Evolutionary conservation across 2,113 vertebrate genomes (phyloP).

Genomic region (Saiga tatarica): DNA sequence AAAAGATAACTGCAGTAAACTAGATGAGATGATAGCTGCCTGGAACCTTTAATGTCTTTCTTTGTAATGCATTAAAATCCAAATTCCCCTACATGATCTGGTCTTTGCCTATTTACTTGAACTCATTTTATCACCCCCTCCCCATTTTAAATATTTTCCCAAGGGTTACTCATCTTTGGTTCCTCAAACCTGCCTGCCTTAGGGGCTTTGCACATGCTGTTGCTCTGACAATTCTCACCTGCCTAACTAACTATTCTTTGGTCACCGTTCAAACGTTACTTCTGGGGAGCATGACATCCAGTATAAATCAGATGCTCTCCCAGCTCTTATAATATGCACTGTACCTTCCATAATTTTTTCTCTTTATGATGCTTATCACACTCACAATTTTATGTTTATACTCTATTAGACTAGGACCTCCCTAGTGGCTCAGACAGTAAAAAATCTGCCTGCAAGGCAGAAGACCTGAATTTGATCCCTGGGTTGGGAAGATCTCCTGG

Average conservation of each 20-base stretch:
- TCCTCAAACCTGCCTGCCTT: not conserved
- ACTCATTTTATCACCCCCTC: not conserved
- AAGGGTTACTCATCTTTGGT: not conserved
- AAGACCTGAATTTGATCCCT: not conserved
- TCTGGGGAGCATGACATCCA: not conserved
- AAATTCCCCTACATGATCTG: not conserved
- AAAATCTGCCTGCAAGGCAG: not conserved
- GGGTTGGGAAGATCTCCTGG: not conserved
- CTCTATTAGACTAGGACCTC: not conserved
- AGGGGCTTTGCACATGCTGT: not conserved
- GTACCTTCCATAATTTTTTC: not conserved
- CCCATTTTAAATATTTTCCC: not conserved
- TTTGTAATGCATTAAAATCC: not conserved
- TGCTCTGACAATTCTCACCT: not conserved
- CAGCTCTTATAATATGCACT: not conserved
- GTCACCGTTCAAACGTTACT: not conserved
- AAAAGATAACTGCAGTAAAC: not conserved
- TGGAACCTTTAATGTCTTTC: not conserved
- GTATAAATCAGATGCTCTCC: not conserved
- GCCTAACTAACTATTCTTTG: not conserved
- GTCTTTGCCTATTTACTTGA: not conserved
- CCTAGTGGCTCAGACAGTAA: not conserved
- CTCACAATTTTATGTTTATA: not conserved
- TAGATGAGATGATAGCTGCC: not conserved
- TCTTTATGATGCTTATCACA: not conserved